Base-by-base conservation (phyloP, 1,140 invertebrate species). In the Monochamus saltuarius region DNA sequence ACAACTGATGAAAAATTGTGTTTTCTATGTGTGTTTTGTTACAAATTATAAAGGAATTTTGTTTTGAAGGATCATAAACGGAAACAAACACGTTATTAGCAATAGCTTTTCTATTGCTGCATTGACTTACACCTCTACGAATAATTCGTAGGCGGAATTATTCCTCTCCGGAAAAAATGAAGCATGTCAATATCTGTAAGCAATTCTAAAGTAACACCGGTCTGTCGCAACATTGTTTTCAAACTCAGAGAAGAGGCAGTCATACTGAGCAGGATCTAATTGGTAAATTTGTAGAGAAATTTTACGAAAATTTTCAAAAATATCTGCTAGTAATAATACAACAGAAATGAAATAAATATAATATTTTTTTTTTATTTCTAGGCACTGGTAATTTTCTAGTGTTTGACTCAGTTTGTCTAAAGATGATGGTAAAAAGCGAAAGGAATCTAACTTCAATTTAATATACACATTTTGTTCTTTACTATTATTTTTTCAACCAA, bases 281-380 rank as follows among this genome's bases (percentile, higher is more conserved):
- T 39, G 10, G 14, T 54, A 54, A n/a, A 9, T 38, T 8, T 39
- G 36, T 54, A 54, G 9, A 54, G 4, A 54, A 38, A 54, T 19
- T 13, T 54, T 40, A 10, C 29, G 36, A 54, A 38, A 54, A 34
- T 14, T 16, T 54, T 36, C 36, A 54, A 54, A 39, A 39, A 54
- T 36, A 38, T 54, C 52, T 36, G 7, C 36, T 54, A 54, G 39
- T 14, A 54, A 36, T 13, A 54, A 37, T 38, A 54, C 52, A 10
- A 39, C 14, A 39, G 16, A 38, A 16, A 39, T 14, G 7, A 54
- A 54, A 39, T 43, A 49, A 52, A 22, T 29, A 29, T 29, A 29
- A 29, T 29, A 29, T 29, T 29, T 6, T 29, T 3, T 29, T 29
- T 29, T 29, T 29, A 29, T 29, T 29, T 29, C 22, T 29, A 29